Base-by-base conservation (phyloP, 2,797 vertebrate species). In the Graptemys geographica region DNA sequence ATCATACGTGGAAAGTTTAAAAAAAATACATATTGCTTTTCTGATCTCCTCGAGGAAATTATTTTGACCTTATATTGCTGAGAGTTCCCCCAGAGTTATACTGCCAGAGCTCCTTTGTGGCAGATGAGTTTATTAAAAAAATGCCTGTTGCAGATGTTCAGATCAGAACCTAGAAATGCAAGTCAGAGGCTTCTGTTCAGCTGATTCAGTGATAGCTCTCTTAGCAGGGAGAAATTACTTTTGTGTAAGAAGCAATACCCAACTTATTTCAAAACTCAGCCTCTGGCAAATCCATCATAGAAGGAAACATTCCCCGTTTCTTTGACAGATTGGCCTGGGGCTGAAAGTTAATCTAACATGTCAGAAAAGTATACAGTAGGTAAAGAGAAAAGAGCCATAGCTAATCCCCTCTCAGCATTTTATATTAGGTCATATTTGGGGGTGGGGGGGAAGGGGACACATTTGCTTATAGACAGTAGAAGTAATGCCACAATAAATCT, bases 321-420 rank as follows among this genome's bases (percentile, higher is more conserved):
- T 98, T 96, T 98, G 98, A 98, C 98, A 98, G 98, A 98, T 98
- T 98, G 96, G 97, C 98, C 97, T 94, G 96, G 27, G 90, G 98
- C 97, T 97, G 94, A 97, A 98, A 98, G 98, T 98, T 98, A 98
- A 98, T 98, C 98, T 98, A 98, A 98, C 93, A 95, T 98, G 98
- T 98, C 98, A 98, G 95, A 88, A 98, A 98, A 97, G 93, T 95
- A 94, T 90, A 97, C 95, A 92, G 96, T 90, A 93, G 92, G 94
- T 95, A 95, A 92, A 92, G 93, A 69, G 72, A 93, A 95, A 86
- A 90, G 93, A 91, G 85, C 69, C 72, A 89, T 95, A 81, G 88
- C 92, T 92, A 96, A 96, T 82, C 56, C 89, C 57, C 91, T 92
- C 88, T 89, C 91, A 86, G 93, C 94, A 87, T 89, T 97, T 97